Evolutionary conservation across 2,113 vertebrate genomes (phyloP).

Genomic region (Chionomys nivalis): DNA sequence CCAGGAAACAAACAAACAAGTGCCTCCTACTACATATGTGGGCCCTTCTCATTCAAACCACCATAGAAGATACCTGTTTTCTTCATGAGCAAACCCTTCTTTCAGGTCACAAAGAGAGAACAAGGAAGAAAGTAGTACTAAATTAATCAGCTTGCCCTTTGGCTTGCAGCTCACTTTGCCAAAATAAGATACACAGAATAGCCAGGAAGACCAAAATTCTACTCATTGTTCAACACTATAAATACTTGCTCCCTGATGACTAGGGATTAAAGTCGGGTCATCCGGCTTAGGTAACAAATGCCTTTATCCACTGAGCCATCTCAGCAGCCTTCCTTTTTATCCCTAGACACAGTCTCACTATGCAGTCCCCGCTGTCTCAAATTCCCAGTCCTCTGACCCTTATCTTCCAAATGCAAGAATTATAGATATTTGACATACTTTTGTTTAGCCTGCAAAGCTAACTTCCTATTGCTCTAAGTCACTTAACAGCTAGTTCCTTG

Average conservation of each 20-base stretch:
- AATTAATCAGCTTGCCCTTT: not conserved
- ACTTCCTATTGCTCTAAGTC: not conserved
- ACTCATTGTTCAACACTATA: not conserved
- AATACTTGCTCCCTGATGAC: not conserved
- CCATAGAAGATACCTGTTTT: not conserved
- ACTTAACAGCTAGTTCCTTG: not conserved
- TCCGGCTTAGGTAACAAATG: not conserved
- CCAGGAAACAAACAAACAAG: too few relatives aligned
- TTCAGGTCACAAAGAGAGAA: constrained; percentile 36
- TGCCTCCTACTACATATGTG: too few relatives aligned
- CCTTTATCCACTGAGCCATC: not conserved
- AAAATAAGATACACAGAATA: constrained; percentile 13
- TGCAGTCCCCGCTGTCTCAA: not conserved
- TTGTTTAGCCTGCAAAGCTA: not conserved
- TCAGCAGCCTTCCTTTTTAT: not conserved
- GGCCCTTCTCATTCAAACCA: not conserved
- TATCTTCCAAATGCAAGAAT: not conserved
- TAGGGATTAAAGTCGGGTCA: not conserved
- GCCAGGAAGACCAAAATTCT: not conserved
- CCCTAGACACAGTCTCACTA: not conserved
- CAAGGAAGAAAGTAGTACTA: not conserved
- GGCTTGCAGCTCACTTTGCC: not conserved
- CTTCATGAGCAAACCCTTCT: not conserved
- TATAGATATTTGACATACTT: not conserved
- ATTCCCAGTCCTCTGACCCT: not conserved